Evolutionary conservation across 2,797 vertebrate genomes (phyloP).

Genomic region (Myotis myotis): DNA sequence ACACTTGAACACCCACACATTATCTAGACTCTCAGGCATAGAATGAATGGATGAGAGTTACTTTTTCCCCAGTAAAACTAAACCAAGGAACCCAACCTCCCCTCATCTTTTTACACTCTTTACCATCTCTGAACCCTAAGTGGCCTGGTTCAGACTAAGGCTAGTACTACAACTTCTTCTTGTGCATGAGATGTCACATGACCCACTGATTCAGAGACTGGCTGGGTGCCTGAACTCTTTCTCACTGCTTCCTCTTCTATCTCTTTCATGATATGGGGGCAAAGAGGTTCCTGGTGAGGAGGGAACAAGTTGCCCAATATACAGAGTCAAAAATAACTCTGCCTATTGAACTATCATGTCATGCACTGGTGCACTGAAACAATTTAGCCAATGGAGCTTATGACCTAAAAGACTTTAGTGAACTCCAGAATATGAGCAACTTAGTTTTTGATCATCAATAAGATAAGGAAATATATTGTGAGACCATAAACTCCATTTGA

Average conservation of each 20-base stretch:
- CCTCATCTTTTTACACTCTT: background rate
- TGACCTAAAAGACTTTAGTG: background rate
- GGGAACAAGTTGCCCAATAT: background rate
- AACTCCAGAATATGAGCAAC: background rate
- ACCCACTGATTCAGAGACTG: background rate
- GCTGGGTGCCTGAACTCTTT: background rate
- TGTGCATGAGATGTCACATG: background rate
- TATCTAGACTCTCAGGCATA: background rate
- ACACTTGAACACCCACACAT: background rate
- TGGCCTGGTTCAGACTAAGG: background rate
- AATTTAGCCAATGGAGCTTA: background rate
- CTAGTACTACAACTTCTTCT: too few species aligned
- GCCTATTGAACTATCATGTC: background rate
- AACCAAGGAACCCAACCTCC: background rate
- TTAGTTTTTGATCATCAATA: background rate
- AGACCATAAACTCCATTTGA: background rate
- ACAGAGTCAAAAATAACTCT: background rate
- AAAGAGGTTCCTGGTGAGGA: background rate
- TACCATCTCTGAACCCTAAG: background rate
- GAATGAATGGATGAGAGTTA: background rate
- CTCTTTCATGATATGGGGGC: background rate
- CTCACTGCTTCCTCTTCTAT: background rate
- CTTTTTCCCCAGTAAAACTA: background rate
- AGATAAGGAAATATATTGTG: background rate
- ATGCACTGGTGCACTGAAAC: background rate